Evolutionary conservation across 1,140 invertebrate species (phyloP), one percentile per base, ranked within the genome.

Genomic region (Archegozetes longisetosus): DNA sequence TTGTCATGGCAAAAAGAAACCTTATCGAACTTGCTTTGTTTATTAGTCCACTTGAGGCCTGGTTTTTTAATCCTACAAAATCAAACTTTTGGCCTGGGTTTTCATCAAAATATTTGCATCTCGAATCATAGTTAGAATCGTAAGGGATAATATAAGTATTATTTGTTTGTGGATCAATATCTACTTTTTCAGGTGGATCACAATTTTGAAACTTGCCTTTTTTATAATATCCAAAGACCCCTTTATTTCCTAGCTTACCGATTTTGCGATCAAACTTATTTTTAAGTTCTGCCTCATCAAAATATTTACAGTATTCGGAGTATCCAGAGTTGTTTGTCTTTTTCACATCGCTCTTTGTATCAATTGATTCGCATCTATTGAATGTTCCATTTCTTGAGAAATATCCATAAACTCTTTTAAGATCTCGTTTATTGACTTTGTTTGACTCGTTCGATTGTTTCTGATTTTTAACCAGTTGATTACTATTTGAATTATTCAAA

Each of bases 51-150:
- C n/a, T n/a, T n/a, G n/a, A n/a, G n/a, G n/a, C n/a, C n/a, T n/a
- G n/a, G n/a, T n/a, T n/a, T n/a, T n/a, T n/a, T n/a, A n/a, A n/a
- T n/a, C n/a, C n/a, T n/a, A n/a, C n/a, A n/a, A n/a, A n/a, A n/a
- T n/a, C n/a, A n/a, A n/a, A n/a, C n/a, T n/a, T n/a, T n/a, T n/a
- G n/a, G n/a, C n/a, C n/a, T 27, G 55, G 57, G 14, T 22, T 46
- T 51, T 24, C 46, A 46, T 58, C 57, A 51, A 58, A 50, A 24
- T 58, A 58, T 22, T 13, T 17, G 24, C 57, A 58, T 22, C 48
- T 46, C 6, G 17, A 12, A 46, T 51, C 48, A 46, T 58, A 58
- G 3, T 49, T 47, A 12, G 26, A 13, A 22, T 51, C 48, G 12
- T 50, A 24, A 22, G 57, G 57, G 20, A 58, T 58, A 40, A 9